These are phyloP conservation scores for Dusona sp. DNA, from an alignment of 2,888 invertebrate genomes.

Conservation along the genomic window DNA sequence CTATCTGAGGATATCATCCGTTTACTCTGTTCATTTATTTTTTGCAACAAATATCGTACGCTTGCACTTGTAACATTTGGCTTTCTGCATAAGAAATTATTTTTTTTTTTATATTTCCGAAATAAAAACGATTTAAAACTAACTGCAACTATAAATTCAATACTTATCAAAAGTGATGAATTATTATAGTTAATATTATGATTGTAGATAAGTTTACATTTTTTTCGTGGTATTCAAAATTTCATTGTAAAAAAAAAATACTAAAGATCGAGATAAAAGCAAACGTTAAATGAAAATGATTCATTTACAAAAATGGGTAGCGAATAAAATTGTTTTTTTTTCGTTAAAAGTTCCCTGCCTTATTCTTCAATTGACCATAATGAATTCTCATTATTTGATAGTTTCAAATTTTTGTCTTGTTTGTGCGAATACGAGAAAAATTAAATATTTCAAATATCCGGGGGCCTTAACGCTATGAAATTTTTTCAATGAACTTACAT, in stretches of 20 bases:
- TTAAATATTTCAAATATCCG: not conserved
- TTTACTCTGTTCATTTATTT: slow-evolving; percentile 63
- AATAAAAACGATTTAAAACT: not conserved
- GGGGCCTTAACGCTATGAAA: not conserved
- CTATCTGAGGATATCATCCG: slow-evolving; percentile 55
- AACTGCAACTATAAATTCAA: not conserved
- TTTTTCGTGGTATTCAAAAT: not conserved
- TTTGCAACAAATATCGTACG: slow-evolving; percentile 47
- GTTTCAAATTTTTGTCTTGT: not conserved
- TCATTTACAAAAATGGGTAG: not conserved
- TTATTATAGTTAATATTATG: too few relatives aligned
- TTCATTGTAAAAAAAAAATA: not conserved
- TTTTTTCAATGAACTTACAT: not conserved
- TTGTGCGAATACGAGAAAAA: not conserved
- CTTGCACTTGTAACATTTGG: slow-evolving; percentile 38
- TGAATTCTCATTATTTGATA: not conserved
- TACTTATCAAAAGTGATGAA: not conserved
- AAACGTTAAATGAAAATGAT: not conserved
- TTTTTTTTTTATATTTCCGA: not conserved
- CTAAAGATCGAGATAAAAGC: not conserved
- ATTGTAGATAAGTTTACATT: not conserved
- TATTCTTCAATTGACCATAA: too few relatives aligned
- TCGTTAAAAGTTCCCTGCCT: too few relatives aligned
- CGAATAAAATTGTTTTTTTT: too few relatives aligned
- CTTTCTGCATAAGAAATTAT: not conserved